Evolutionary conservation across 2,113 vertebrate species (phyloP).

Genomic region (Neotragus pygmaeus): DNA sequence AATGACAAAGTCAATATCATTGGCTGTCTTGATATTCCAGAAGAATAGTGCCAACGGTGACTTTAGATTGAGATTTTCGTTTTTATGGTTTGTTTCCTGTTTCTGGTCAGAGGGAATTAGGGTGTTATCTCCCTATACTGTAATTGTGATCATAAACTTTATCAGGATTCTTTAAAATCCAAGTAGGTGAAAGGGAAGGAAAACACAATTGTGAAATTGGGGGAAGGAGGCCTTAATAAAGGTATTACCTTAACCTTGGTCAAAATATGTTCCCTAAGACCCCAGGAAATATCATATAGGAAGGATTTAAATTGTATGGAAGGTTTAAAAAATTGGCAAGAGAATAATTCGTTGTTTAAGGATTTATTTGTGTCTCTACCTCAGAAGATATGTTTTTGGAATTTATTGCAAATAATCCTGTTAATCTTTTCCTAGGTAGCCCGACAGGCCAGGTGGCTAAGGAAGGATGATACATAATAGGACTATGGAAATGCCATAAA

Average conservation of each 20-base stretch:
- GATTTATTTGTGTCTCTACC: conserved; percentile 57
- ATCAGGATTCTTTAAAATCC: conserved; percentile 14
- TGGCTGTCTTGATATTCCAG: background rate
- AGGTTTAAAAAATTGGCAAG: background rate
- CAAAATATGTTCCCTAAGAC: background rate
- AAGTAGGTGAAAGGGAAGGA: conserved; percentile 17
- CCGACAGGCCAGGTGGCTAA: conserved; percentile 76
- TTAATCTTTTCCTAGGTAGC: conserved; percentile 79
- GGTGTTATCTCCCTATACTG: background rate
- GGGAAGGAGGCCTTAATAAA: background rate
- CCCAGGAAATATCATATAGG: background rate
- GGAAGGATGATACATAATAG: conserved; percentile 71
- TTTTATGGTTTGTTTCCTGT: background rate
- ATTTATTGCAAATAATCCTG: conserved; percentile 79
- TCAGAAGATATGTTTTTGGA: conserved; percentile 67
- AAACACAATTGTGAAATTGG: background rate
- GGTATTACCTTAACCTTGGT: background rate
- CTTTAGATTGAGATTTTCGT: background rate
- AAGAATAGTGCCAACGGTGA: background rate
- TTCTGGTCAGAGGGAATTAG: background rate
- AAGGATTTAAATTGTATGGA: background rate
- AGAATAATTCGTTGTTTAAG: background rate
- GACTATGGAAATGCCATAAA: conserved; percentile 66
- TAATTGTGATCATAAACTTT: background rate
- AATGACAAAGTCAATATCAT: background rate